Percentiles rank a stretch among this genome's conserved stretches.
Evolutionary conservation across 2,797 vertebrate species (phyloP).

Genomic region (Momotus momota): DNA sequence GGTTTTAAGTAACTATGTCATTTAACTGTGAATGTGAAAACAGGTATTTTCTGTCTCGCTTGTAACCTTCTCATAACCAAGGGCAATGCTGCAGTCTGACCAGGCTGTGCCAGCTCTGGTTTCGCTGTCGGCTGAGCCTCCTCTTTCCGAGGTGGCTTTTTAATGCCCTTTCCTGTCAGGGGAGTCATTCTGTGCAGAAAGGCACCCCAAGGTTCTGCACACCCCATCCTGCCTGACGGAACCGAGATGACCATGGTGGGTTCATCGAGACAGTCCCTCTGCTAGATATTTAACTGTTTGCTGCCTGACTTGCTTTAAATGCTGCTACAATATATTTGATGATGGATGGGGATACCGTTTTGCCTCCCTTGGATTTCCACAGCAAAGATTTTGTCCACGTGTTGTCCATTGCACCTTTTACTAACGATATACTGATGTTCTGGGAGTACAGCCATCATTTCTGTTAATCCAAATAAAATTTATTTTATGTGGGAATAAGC

Average conservation of each 20-base stretch:
- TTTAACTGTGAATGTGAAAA: background rate
- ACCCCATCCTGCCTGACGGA: too few relatives aligned
- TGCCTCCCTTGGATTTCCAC: background rate
- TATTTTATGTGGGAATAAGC: background rate
- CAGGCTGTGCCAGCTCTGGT: background rate
- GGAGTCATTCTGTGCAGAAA: background rate
- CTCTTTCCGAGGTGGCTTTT: background rate
- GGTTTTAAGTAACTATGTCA: background rate
- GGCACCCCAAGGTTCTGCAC: background rate
- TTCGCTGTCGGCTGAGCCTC: background rate
- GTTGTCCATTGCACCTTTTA: background rate
- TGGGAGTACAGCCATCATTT: background rate
- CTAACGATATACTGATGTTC: background rate
- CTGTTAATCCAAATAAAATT: background rate
- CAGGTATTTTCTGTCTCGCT: background rate
- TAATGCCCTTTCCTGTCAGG: background rate
- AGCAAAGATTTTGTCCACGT: background rate
- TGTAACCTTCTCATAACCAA: background rate
- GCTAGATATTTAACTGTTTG: too few relatives aligned
- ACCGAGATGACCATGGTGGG: background rate
- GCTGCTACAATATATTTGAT: accelerated
- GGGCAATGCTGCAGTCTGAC: too few relatives aligned
- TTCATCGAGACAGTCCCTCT: accelerated
- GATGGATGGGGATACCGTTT: background rate
- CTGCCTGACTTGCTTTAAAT: background rate